Evolutionary conservation across 2,888 invertebrate species (phyloP).

Genomic region (Peribatodes rhomboidaria): DNA sequence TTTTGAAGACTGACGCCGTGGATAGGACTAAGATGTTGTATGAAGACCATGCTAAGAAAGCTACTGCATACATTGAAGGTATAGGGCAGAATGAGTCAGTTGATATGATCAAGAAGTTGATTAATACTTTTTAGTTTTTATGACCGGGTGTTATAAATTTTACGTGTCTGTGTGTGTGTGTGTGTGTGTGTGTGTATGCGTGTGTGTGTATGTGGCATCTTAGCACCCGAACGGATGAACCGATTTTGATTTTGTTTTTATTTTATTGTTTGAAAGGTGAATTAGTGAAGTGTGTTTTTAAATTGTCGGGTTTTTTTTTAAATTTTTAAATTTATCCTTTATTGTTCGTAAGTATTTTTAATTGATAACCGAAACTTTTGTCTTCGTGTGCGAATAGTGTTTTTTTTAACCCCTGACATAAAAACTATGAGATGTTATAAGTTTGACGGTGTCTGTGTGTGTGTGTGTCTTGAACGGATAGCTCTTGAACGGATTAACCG

Average conservation of each 20-base stretch:
- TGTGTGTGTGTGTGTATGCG: not conserved
- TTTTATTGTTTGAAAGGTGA: too few relatives aligned
- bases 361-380: constrained; percentile 9
- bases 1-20: constrained; percentile 78
- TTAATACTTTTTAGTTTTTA: constrained; percentile 69
- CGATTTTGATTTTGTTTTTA: too few relatives aligned
- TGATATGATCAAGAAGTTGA: constrained; percentile 79
- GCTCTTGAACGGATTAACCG: too few relatives aligned
- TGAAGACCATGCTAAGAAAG: constrained; percentile 76
- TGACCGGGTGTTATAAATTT: not conserved
- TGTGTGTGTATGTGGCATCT: too few relatives aligned
- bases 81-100: constrained; percentile 78
- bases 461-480: too few relatives aligned
- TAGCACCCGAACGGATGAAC: too few relatives aligned
- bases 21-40: constrained; percentile 76
- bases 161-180: not conserved
- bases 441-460: too few relatives aligned
- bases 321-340: not conserved
- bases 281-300: too few relatives aligned
- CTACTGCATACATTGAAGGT: constrained; percentile 71
- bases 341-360: not conserved
- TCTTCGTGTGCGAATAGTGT: constrained; percentile 4
- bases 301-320: too few relatives aligned
- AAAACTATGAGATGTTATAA: too few relatives aligned
- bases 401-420: too few relatives aligned